Conservation (phyloP, 1,140 invertebrate species). For the Trypoxylus dichotomus region DNA sequence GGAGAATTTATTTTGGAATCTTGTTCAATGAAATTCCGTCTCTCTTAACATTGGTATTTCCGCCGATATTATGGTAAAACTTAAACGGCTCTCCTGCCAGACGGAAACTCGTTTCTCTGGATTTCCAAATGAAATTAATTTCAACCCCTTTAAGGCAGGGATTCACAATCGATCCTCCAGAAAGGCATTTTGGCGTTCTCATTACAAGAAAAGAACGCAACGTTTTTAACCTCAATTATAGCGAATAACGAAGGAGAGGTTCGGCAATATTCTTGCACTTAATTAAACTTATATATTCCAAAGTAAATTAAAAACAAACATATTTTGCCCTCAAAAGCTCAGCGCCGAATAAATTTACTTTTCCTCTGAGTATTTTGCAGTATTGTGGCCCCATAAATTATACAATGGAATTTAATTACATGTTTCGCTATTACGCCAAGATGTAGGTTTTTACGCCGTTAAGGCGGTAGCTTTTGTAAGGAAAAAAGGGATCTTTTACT, state of each 20-base stretch:
- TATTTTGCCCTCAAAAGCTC: slow-evolving; percentile 31
- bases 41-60: background rate
- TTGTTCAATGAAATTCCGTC: background rate
- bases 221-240: slow-evolving; percentile 8
- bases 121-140: slow-evolving; percentile 34
- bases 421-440: slow-evolving; percentile 34
- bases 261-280: slow-evolving; percentile 19
- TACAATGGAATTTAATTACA: slow-evolving; percentile 41
- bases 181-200: background rate
- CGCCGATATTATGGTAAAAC: background rate
- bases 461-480: background rate
- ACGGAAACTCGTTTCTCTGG: background rate
- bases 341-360: slow-evolving; percentile 38
- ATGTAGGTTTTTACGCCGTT: slow-evolving; percentile 8
- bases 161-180: slow-evolving; percentile 5
- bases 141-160: slow-evolving; percentile 9
- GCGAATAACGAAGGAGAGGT: background rate
- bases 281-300: slow-evolving; percentile 38
- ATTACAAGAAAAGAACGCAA: background rate
- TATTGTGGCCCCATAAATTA: slow-evolving; percentile 36
- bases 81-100: background rate
- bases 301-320: slow-evolving; percentile 41
- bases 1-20: slow-evolving; percentile 13
- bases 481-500: background rate
- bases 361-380: slow-evolving; percentile 34